Conservation (phyloP, 2,888 invertebrate genomes). For the Syritta pipiens region DNA sequence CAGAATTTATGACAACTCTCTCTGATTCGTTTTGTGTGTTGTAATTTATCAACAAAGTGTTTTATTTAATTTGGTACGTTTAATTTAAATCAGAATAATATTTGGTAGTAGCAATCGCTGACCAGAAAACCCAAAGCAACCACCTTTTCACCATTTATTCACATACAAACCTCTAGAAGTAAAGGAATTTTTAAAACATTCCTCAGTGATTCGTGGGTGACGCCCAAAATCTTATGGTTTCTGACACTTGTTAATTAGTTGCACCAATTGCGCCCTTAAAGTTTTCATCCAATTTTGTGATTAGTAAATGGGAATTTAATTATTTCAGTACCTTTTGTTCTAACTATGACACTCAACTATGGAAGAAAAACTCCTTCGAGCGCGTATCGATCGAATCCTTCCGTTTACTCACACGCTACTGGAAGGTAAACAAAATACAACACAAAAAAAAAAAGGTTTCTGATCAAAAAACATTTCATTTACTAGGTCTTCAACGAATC, state of each 20-base stretch:
- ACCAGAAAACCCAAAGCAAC: no score
- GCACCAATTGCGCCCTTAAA: constrained; percentile 7
- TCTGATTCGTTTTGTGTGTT: constrained; percentile 37
- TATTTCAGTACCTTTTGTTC: background rate
- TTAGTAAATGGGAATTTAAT: constrained; percentile 14
- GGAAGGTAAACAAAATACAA: constrained; percentile 80
- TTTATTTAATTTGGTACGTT: constrained; percentile 50
- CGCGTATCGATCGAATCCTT: constrained; percentile 89
- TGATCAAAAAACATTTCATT: background rate
- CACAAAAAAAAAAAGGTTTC: constrained; percentile 57
- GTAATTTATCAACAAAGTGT: constrained; percentile 58
- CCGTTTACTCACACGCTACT: constrained; percentile 93
- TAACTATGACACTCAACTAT: constrained; percentile 80
- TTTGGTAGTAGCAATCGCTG: no score
- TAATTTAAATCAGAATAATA: background rate
- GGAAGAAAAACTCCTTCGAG: constrained; percentile 89
- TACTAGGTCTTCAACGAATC: constrained; percentile 88
- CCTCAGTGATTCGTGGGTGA: constrained; percentile 24
- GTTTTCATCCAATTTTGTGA: background rate
- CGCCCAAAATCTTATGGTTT: constrained; percentile 49
- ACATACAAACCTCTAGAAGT: no score
- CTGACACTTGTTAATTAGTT: constrained; percentile 44
- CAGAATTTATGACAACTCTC: constrained; percentile 54
- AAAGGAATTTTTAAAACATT: background rate
- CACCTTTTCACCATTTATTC: no score